Base-by-base conservation (phyloP, 2,888 invertebrate species). In the Netelia melanura region DNA sequence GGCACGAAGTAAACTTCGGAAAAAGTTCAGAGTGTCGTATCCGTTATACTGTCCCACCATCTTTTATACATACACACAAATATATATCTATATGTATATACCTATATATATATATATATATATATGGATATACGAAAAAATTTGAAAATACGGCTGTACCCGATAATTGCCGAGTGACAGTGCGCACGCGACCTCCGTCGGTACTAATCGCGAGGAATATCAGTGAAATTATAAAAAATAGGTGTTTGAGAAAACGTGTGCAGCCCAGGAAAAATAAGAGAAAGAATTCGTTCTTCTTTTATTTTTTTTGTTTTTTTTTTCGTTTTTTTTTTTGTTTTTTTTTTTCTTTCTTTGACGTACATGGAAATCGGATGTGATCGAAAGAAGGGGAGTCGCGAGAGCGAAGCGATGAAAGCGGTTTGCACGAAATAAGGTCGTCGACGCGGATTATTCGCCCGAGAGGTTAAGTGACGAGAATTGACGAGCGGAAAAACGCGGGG, bases 201-300 rank as follows among this genome's bases (percentile, higher is more conserved):
- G 17, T 64, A 44, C 23, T 68, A 68, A 54, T 21, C 68, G 72
- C 81, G 81, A 74, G 84, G 84, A 81, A 84, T 84, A 84, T 84
- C 84, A 84, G 84, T 84, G 84, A 76, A 65, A 44, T 10, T 44
- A 25, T 17, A 48, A 48, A 48, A 72, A 25, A 72, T 17, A 52
- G 1, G 38, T 74, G 43, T 62, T 17, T 38, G 14, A 54, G 1
- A 62, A 74, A 74, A 62, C 48, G 61, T 62, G 62, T 62, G 74
- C 64, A 21, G 58, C 2, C 2, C 11, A 14, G 1, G 48, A 48
- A 9, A 58, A 8, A 21, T 38, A 38, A 38, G 38, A 38, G 38
- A 38, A 38, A 38, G 38, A 38, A 38, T 38, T 38, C 38, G 38
- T 38, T 38, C 38, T 30, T 30, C 30, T 30, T 30, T 21, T 21